Conservation (phyloP, 2,888 invertebrate genomes). For the Drosophila anomelani region DNA sequence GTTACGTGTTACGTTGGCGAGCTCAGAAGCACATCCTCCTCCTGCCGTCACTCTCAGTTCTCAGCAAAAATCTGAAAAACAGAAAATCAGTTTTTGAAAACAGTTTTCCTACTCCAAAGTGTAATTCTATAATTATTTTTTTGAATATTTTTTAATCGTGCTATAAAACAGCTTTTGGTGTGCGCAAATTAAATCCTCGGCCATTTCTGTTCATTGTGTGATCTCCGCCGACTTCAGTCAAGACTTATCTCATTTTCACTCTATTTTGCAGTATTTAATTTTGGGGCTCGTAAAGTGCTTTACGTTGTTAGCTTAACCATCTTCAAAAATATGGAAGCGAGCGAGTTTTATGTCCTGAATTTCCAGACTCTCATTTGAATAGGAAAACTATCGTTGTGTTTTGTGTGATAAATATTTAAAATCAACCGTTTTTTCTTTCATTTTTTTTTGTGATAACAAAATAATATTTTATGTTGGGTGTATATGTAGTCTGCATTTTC, state of each 20-base stretch:
- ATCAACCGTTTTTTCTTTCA: background rate
- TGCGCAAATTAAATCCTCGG: conserved; percentile 20
- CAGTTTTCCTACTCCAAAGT: background rate
- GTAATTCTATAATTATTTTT: conserved; percentile 26
- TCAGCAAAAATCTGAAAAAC: too few relatives aligned
- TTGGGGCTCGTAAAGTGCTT: background rate
- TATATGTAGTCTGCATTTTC: too few relatives aligned
- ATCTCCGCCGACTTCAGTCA: conserved; percentile 10
- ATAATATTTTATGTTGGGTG: too few relatives aligned
- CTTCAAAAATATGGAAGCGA: background rate
- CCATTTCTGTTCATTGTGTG: conserved; percentile 17
- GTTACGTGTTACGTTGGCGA: conserved; percentile 64
- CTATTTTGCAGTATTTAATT: background rate
- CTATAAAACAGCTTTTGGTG: conserved; percentile 12
- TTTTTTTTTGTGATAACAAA: background rate
- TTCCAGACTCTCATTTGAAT: too few relatives aligned
- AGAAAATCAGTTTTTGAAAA: background rate
- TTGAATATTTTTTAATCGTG: background rate
- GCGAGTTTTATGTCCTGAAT: background rate
- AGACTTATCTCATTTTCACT: background rate
- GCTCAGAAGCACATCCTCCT: conserved; percentile 18
- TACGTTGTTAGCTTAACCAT: background rate
- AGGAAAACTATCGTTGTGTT: background rate
- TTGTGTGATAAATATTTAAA: background rate
- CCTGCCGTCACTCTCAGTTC: conserved; percentile 9